Evolutionary conservation across 2,113 vertebrate genomes (phyloP), one percentile per base, ranked within the genome.

Genomic region (Anolis carolinensis): DNA sequence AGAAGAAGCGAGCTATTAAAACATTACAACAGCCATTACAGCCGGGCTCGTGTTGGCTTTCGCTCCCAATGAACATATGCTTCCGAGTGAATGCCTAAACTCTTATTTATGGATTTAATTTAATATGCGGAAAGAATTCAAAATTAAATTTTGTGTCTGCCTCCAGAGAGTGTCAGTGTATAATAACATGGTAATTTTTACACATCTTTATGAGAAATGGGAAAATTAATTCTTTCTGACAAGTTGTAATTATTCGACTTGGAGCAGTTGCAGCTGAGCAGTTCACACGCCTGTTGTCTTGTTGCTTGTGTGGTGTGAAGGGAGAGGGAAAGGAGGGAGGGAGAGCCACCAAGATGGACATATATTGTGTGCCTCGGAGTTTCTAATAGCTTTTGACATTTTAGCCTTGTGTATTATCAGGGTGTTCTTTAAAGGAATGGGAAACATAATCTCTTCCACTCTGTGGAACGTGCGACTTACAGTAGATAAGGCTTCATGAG

Each of bases 101-200:
- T 99, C 98, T 99, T 99, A 99, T 99, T 99, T 99, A 99, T 99
- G 98, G 98, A 98, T 99, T 99, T 99, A 98, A 99, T 99, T 99
- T 99, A 99, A 99, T 99, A 98, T 99, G 98, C 97, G 97, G 98
- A 98, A 99, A 99, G 98, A 99, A 99, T 98, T 99, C 96, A 95
- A 98, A 99, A 99, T 99, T 99, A 98, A 99, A 99, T 99, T 98
- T 98, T 98, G 97, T 97, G 97, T 96, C 97, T 97, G 98, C 98
- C 98, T 99, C 98, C 97, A 98, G 98, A 99, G 98, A 99, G 98
- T 97, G 98, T 98, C 97, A 97, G 98, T 97, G 98, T 98, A 98
- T 99, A 99, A 99, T 99, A 99, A 99, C 98, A 99, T 99, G 98
- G 97, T 99, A 99, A 99, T 99, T 99, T 99, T 98, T 99, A 98